phyloP scores from a whole-genome alignment of 2,888 invertebrate species.

The Rugalucina vietnamica region DNA sequence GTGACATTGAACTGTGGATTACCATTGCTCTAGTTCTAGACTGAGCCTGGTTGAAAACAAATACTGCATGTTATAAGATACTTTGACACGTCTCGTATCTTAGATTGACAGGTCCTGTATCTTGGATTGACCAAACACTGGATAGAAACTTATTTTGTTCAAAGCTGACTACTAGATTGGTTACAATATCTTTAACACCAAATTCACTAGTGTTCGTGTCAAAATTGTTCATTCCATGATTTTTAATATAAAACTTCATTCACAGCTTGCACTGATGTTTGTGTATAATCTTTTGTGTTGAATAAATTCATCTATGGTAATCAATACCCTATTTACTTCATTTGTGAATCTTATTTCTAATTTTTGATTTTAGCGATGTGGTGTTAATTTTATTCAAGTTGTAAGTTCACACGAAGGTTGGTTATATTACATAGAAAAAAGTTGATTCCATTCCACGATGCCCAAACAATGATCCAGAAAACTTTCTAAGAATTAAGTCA shows the following conservation, averaged over 20 bases:
- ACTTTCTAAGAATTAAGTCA: no score
- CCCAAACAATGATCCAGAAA: not conserved
- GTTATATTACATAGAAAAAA: not conserved
- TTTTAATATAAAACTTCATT: not conserved
- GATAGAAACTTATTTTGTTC: not conserved
- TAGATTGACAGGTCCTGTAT: not conserved
- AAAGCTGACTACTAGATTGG: constrained; percentile 3
- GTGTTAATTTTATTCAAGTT: constrained; percentile 1
- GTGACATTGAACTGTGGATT: not conserved
- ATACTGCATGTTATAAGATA: not conserved
- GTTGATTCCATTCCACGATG: not conserved
- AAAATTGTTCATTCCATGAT: not conserved
- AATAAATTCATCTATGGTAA: not conserved
- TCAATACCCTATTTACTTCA: not conserved
- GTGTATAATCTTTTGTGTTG: not conserved
- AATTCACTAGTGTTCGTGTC: not conserved
- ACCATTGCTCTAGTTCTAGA: not conserved
- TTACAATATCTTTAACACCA: constrained; percentile 9
- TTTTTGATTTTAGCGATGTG: constrained; percentile 6
- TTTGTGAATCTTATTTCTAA: not conserved
- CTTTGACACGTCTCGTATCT: not conserved
- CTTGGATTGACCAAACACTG: not conserved
- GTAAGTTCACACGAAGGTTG: constrained; percentile 13
- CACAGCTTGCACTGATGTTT: not conserved
- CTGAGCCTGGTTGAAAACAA: not conserved